Percentiles rank a stretch among this genome's conserved stretches.
Conservation (phyloP, 1,140 invertebrate species). For the Leptestheria dahalacensis region DNA sequence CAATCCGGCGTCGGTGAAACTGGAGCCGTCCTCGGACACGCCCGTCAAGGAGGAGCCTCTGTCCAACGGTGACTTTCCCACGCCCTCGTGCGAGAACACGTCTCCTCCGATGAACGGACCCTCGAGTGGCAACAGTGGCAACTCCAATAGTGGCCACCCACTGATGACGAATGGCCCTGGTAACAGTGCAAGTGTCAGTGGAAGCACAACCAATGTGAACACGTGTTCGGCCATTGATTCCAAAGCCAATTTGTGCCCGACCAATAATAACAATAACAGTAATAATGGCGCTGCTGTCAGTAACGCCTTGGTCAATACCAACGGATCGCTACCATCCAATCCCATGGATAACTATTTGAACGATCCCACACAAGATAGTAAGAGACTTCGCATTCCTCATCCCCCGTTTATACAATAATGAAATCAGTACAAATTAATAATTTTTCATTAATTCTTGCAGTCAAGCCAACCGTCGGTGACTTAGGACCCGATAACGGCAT, state of each 20-base stretch:
- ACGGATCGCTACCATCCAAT: not conserved
- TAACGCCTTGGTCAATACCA: conserved; percentile 14
- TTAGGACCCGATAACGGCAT: conserved; percentile 5
- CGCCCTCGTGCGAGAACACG: not conserved
- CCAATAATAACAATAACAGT: conserved; percentile 9
- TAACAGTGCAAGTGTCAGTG: conserved; percentile 8
- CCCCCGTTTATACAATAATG: not conserved
- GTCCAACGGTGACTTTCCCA: conserved; percentile 9
- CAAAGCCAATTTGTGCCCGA: conserved; percentile 3
- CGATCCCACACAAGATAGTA: conserved; percentile 12
- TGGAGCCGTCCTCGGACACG: conserved; percentile 17
- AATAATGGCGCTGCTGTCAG: conserved; percentile 17
- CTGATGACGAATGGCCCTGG: conserved; percentile 10
- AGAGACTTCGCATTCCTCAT: not conserved
- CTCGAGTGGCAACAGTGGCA: conserved; percentile 10
- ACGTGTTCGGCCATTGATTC: conserved; percentile 1
- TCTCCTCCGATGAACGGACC: not conserved
- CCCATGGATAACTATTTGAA: conserved; percentile 12
- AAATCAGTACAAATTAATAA: not conserved
- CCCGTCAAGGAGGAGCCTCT: conserved; percentile 14
- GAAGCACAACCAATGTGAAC: not conserved
- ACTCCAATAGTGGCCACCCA: conserved; percentile 1
- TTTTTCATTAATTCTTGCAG: not conserved
- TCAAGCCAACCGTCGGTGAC: conserved; percentile 13
- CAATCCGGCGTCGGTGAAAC: too few relatives aligned